Base-by-base conservation (phyloP, 2,797 vertebrate genomes). In the Sebastolobus alascanus region DNA sequence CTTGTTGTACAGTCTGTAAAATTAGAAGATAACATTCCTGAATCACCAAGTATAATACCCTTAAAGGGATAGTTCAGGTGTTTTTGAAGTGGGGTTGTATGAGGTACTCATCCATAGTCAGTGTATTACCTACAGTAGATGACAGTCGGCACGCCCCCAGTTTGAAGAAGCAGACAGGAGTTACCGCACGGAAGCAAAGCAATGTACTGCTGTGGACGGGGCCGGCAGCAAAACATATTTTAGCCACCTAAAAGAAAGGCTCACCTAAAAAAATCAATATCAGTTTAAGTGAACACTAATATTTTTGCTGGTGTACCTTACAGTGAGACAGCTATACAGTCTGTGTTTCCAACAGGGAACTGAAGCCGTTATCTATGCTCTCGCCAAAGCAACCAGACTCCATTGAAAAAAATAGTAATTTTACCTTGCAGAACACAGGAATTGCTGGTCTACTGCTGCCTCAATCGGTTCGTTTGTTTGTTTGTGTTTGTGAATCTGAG, bases 1-100 rank as follows among this genome's bases (percentile, higher is more conserved):
- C 67, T 75, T 75, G 9, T 60, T 54, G 55, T 29, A 27, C 55
- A 71, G 29, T 82, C 59, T 82, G 37, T 63, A 75, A 56, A 70
- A 61, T 35, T 60, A 6, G 25, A 83, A 31, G 5, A 31, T 52
- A 54, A 8, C n/a, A 11, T 10, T 52, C 50, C 18, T 16, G 7
- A 79, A 65, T 69, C 13, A 9, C 27, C 20, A 10, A 54, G 18
- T 68, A 18, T 13, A 13, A 63, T 50, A 52, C 14, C 68, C 54
- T 55, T 55, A 11, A 52, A 52, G 50, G 50, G 50, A 52, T 52
- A 52, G 50, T 52, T 52, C n/a, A 8, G 50, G 20, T 52, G 50
- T n/a, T 52, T n/a, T 52, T n/a, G 18, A 52, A 50, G 16, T 9
- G 50, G 18, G 20, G 50, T 52, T 52, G 50, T n/a, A 52, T 52